Base-by-base conservation (phyloP, 2,113 vertebrate species). In the Dasyornis broadbenti region DNA sequence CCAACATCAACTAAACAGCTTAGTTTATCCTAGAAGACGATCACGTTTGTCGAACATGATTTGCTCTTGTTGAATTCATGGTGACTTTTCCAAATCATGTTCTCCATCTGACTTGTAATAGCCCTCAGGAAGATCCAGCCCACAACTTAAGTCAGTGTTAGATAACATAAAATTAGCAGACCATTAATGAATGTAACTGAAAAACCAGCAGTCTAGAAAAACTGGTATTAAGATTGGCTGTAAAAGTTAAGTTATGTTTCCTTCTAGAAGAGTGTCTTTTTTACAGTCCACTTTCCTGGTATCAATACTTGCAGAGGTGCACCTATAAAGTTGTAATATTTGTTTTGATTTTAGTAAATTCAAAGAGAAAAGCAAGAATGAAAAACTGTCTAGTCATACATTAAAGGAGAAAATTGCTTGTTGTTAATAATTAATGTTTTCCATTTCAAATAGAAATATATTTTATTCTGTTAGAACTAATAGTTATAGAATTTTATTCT, bases 191-290 rank as follows among this genome's bases (percentile, higher is more conserved):
- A 77, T 27, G 13, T 35, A 80, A 87, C 49, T 70, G 63, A 63
- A 95, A 94, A 92, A 82, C 27, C 47, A 83, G 23, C 64, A 89
- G 22, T 66, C 37, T 94, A 56, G 33, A 65, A 95, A 93, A 86
- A 82, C 19, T 81, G 9, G 13, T 56, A 44, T 65, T 68, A 81
- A 91, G 44, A 22, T n/a, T 56, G 28, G 37, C 26, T 96, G 70
- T 81, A 90, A 83, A 54, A n/a, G 47, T 59, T 81, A 19, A 35
- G 4, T 35, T 79, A 64, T 73, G 7, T 76, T 92, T 79, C 63
- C 20, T 76, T 85, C 68, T 49, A 65, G 37, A 86, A 84, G 8
- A 78, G 2, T 13, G 0, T 77, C n/a, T 85, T 68, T 68, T 86
- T 88, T 94, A 37, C 60, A n/a, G n/a, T 63, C 68, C 21, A 7